Conservation (phyloP, 1,140 invertebrate species). For the Eufriesea mexicana region DNA sequence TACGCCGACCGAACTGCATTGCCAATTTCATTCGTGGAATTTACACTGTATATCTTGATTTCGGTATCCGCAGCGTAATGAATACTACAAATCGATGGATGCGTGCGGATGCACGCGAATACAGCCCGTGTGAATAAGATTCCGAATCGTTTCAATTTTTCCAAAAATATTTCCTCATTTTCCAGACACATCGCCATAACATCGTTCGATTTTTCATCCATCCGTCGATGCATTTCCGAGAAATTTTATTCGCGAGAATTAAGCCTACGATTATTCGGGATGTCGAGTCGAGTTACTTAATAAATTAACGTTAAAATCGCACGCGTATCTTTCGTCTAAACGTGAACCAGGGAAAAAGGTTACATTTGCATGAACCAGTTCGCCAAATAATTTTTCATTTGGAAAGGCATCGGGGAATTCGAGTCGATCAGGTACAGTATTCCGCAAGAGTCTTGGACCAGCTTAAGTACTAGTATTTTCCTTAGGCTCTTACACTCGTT, state of each 20-base stretch:
- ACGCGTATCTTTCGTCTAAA: background rate
- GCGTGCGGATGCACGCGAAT: background rate
- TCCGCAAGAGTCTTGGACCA: no score
- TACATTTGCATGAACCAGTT: background rate
- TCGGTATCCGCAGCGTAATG: background rate
- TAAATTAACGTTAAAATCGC: no score
- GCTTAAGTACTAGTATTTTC: no score
- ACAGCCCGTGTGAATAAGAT: background rate
- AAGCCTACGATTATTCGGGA: no score
- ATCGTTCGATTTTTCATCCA: no score
- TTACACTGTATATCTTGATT: conserved; percentile 10
- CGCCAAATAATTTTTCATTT: background rate
- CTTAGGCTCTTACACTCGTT: no score
- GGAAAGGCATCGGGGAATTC: background rate
- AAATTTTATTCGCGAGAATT: no score
- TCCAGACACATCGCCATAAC: background rate
- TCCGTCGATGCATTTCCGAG: no score
- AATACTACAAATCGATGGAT: conserved; percentile 10
- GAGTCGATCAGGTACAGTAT: background rate
- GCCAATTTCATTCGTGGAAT: conserved; percentile 37
- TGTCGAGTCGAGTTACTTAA: no score
- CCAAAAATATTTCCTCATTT: background rate
- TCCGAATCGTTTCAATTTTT: background rate
- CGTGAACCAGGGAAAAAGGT: no score
- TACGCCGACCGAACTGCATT: conserved; percentile 31